These are phyloP conservation scores for Tragelaphus strepsiceros DNA, from an alignment of 2,113 vertebrate species.

Conservation along the genomic window DNA sequence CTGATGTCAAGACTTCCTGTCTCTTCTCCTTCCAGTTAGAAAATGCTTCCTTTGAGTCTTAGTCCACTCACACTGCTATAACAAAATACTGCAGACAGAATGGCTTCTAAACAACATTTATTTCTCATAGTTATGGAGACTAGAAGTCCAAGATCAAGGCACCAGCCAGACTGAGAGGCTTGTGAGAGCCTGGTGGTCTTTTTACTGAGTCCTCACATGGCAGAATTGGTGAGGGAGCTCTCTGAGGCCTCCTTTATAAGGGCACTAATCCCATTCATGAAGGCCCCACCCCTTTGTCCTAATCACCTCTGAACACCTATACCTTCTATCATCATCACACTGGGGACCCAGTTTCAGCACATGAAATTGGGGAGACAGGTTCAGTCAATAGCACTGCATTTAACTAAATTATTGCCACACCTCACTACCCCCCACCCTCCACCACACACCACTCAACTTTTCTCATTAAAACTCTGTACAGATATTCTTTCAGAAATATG, in stretches of 20 bases:
- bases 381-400: neutral
- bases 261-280: neutral
- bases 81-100: neutral
- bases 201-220: neutral
- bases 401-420: neutral
- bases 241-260: neutral
- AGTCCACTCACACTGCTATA: neutral
- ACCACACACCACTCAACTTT: neutral
- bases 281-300: neutral
- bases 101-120: neutral
- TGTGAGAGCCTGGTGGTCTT: neutral
- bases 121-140: neutral
- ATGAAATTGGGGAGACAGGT: neutral
- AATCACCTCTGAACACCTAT: neutral
- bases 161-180: neutral
- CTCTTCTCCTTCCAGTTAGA: neutral
- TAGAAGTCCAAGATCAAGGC: neutral
- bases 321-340: neutral
- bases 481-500: neutral
- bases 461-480: neutral
- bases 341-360: neutral
- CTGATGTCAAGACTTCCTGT: neutral
- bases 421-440: neutral
- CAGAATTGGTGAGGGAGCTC: neutral
- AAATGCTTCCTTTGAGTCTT: neutral